Conservation (phyloP, 2,797 vertebrate genomes). For the Stomatorhinus walkeri region DNA sequence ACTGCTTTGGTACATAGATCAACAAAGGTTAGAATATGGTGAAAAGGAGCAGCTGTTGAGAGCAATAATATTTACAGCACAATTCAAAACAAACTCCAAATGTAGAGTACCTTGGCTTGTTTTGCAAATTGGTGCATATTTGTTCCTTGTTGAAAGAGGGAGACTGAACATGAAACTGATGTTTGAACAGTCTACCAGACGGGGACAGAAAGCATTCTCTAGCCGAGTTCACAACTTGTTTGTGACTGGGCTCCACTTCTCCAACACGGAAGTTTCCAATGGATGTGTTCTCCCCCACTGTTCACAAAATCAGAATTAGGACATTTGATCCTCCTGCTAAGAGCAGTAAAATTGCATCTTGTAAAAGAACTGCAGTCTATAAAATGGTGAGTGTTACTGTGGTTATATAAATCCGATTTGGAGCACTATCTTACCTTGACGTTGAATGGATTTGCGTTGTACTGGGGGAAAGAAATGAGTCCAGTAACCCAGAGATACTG, state of each 20-base stretch:
- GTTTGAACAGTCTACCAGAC: constrained; percentile 46
- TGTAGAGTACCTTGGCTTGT: not conserved
- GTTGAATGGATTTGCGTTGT: constrained; percentile 38
- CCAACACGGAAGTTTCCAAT: not conserved
- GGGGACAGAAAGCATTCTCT: constrained; percentile 43
- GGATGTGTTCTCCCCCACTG: not conserved
- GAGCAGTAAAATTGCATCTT: not conserved
- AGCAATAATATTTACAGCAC: not conserved
- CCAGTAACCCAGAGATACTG: constrained; percentile 26
- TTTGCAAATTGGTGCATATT: not conserved
- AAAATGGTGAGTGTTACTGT: not conserved
- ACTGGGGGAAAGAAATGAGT: constrained; percentile 52
- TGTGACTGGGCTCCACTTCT: not conserved
- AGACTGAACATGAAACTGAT: constrained; percentile 29
- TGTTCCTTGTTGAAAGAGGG: not conserved
- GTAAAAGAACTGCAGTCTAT: not conserved
- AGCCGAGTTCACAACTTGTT: constrained; percentile 23
- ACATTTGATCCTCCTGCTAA: not conserved
- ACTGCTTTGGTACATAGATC: not conserved
- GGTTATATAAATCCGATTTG: not conserved
- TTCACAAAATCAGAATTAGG: not conserved
- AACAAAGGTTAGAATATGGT: not conserved
- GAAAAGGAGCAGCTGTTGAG: not conserved
- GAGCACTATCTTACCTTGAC: not conserved
- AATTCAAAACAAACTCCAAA: not conserved